These are phyloP conservation scores for Drosophila trapezifrons DNA, from an alignment of 1,140 invertebrate species.

Conservation along the genomic window DNA sequence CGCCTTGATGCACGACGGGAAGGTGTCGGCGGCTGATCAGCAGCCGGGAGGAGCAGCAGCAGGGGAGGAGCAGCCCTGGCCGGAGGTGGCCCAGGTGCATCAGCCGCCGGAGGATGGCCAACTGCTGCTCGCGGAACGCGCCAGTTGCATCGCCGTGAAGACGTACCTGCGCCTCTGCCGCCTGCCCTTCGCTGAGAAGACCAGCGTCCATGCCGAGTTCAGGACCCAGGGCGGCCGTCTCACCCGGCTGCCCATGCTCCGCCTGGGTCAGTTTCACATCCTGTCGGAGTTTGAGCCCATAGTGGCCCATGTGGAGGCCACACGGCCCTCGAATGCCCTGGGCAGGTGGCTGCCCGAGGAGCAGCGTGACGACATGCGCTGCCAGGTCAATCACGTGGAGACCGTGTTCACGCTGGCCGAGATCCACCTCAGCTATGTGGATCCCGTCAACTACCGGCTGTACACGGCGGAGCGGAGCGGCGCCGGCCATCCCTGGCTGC, in stretches of 20 bases:
- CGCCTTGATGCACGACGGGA: conserved; percentile 1
- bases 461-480: conserved; percentile 93
- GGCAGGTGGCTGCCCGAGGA: conserved; percentile 86
- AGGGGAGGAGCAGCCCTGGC: conserved; percentile 86
- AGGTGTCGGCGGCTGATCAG: neutral
- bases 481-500: conserved; percentile 95
- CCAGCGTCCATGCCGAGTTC: conserved; percentile 94
- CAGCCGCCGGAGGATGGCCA: conserved; percentile 95
- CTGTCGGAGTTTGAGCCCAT: conserved; percentile 94
- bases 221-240: conserved; percentile 96
- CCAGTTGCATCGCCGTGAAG: conserved; percentile 94
- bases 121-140: conserved; percentile 94
- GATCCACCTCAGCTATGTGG: conserved; percentile 93
- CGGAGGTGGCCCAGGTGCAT: conserved; percentile 91
- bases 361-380: conserved; percentile 93
- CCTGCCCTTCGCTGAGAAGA: conserved; percentile 90
- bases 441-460: conserved; percentile 89
- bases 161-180: conserved; percentile 96
- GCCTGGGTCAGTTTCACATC: conserved; percentile 91
- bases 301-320: conserved; percentile 92
- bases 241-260: conserved; percentile 89
- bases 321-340: conserved; percentile 71
- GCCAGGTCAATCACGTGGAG: conserved; percentile 94
- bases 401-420: conserved; percentile 93
- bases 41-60: fast-evolving